Percentiles rank a stretch among this genome's conserved stretches.
phyloP scores from a whole-genome alignment of 2,888 invertebrate species.

The Eupithecia tripunctaria region DNA sequence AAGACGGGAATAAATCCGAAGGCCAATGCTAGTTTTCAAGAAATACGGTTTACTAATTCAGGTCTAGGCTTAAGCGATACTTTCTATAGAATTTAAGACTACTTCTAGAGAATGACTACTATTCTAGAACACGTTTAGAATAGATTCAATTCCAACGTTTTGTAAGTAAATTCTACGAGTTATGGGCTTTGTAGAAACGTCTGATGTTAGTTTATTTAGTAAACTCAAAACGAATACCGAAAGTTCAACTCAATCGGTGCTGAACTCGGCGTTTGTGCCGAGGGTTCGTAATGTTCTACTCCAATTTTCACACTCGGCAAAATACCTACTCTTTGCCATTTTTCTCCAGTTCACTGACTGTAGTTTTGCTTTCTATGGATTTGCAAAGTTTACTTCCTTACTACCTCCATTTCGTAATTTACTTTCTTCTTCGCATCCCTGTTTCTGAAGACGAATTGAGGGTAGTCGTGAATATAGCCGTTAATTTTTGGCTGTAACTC shows the following conservation, averaged over 20 bases:
- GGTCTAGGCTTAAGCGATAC: neutral
- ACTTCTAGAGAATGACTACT: neutral
- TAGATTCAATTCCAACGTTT: neutral
- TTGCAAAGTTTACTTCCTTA: neutral
- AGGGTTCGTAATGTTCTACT: neutral
- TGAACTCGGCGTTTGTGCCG: neutral
- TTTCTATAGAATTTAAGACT: constrained; percentile 4
- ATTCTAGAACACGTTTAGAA: constrained; percentile 6
- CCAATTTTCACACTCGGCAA: too few species aligned
- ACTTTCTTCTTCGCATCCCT: too few species aligned
- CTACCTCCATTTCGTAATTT: too few species aligned
- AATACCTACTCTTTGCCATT: too few species aligned
- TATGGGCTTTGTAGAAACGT: neutral
- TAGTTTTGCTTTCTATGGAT: neutral
- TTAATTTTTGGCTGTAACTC: too few species aligned
- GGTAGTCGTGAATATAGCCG: too few species aligned
- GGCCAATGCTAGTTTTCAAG: neutral
- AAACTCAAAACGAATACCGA: neutral
- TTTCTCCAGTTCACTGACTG: too few species aligned
- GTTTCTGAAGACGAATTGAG: too few species aligned
- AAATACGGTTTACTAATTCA: constrained; percentile 7
- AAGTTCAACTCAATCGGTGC: neutral
- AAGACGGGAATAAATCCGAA: neutral
- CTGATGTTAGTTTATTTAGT: neutral
- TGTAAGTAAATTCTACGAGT: neutral